phyloP scores from a whole-genome alignment of 1,140 invertebrate genomes.

The Papilio xuthus region DNA sequence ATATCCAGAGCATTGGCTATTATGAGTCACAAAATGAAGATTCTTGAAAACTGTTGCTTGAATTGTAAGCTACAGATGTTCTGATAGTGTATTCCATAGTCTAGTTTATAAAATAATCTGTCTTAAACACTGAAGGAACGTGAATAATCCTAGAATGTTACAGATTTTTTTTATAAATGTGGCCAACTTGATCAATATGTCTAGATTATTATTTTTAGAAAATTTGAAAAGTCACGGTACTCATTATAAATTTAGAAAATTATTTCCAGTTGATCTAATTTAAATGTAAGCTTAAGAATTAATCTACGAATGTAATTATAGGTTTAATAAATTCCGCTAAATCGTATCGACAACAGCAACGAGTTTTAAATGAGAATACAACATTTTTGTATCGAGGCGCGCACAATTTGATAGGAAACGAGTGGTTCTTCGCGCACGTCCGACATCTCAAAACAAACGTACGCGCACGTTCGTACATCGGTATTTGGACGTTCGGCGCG shows the following conservation, averaged over 20 bases:
- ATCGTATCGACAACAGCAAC: slow-evolving; percentile 6
- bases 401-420: slow-evolving; percentile 60
- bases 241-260: too few species aligned
- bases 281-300: neutral
- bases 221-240: neutral
- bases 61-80: neutral
- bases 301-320: neutral
- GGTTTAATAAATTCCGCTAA: neutral
- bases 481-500: slow-evolving; percentile 65
- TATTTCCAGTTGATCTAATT: slow-evolving; percentile 31
- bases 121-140: neutral
- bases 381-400: slow-evolving; percentile 34
- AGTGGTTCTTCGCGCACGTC: slow-evolving; percentile 62
- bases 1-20: neutral
- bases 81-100: neutral
- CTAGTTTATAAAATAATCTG: too few species aligned
- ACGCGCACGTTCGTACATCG: slow-evolving; percentile 54
- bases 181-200: neutral
- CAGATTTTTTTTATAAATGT: neutral
- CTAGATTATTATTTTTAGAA: neutral
- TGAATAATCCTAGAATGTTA: neutral
- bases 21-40: neutral
- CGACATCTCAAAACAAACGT: slow-evolving; percentile 78
- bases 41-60: neutral
- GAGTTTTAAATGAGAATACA: slow-evolving; percentile 25